Evolutionary conservation across 2,888 invertebrate genomes (phyloP).

Genomic region (Myopa tessellatipennis): DNA sequence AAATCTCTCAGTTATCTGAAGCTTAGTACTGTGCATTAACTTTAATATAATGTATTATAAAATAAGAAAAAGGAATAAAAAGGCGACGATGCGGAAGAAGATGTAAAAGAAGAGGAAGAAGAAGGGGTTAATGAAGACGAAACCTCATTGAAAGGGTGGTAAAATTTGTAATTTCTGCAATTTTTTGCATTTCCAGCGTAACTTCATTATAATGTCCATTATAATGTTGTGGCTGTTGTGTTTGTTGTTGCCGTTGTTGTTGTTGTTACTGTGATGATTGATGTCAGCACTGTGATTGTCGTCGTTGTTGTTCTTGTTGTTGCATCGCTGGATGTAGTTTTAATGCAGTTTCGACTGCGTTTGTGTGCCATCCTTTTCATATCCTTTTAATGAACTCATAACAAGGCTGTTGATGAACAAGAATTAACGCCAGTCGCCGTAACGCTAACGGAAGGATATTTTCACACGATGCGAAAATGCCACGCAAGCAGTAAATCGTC

Average conservation of each 20-base stretch:
- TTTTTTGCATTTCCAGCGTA: background rate
- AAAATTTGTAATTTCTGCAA: constrained; percentile 18
- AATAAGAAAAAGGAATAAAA: background rate
- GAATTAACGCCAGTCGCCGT: constrained; percentile 51
- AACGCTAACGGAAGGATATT: background rate
- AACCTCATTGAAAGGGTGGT: too few relatives aligned
- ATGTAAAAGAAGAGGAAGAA: background rate
- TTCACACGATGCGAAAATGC: background rate
- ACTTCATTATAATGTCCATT: constrained; percentile 17
- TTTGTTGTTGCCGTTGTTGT: constrained; percentile 16
- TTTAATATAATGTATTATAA: constrained; percentile 7
- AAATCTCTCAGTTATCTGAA: constrained; percentile 24
- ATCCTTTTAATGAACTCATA: constrained; percentile 48
- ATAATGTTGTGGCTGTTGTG: constrained; percentile 15
- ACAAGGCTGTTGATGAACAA: constrained; percentile 49
- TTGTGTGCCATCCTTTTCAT: constrained; percentile 43
- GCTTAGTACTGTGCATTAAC: constrained; percentile 32
- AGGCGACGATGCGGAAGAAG: background rate
- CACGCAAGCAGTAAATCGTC: background rate
- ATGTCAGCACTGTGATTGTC: too few relatives aligned
- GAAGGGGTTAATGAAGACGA: background rate
- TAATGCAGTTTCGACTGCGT: too few relatives aligned
- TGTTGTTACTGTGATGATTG: constrained; percentile 4
- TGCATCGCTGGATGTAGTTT: constrained; percentile 44
- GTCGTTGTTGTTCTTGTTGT: constrained; percentile 3